Percentiles rank a stretch among this genome's conserved stretches.
Evolutionary conservation across 2,113 vertebrate species (phyloP).

Genomic region (Geothlypis trichas): DNA sequence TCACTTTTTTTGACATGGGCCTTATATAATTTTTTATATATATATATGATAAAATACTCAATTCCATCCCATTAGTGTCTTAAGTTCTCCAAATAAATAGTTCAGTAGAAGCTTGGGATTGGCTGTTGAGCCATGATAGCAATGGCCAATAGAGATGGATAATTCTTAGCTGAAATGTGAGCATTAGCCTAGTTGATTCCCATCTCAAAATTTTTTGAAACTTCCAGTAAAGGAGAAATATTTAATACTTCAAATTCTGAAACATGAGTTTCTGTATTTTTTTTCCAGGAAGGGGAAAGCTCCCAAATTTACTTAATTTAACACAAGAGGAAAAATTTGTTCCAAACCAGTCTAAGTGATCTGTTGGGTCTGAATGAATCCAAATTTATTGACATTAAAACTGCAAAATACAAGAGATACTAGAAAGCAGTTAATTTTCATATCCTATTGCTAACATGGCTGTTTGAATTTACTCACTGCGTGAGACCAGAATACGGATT

Average conservation of each 20-base stretch:
- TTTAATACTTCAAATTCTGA: not conserved
- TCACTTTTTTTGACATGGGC: not conserved
- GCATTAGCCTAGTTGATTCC: not conserved
- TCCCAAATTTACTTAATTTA: not conserved
- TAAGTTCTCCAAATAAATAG: not conserved
- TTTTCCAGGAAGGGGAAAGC: not conserved
- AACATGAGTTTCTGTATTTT: not conserved
- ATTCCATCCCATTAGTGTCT: not conserved
- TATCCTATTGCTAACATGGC: not conserved
- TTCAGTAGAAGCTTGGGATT: not conserved
- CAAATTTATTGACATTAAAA: not conserved
- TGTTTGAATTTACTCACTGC: not conserved
- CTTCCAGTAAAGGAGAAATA: not conserved
- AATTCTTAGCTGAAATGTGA: conserved; percentile 1
- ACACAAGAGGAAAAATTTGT: not conserved
- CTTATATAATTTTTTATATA: not conserved
- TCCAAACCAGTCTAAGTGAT: not conserved
- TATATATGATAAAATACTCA: not conserved
- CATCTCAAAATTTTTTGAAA: not conserved
- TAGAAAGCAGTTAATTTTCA: not conserved
- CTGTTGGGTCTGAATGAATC: not conserved
- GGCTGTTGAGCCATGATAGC: not conserved
- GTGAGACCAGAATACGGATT: not conserved
- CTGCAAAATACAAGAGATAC: not conserved
- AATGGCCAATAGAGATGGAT: not conserved